Base-by-base conservation (phyloP, 2,113 vertebrate species). In the Calypte anna region DNA sequence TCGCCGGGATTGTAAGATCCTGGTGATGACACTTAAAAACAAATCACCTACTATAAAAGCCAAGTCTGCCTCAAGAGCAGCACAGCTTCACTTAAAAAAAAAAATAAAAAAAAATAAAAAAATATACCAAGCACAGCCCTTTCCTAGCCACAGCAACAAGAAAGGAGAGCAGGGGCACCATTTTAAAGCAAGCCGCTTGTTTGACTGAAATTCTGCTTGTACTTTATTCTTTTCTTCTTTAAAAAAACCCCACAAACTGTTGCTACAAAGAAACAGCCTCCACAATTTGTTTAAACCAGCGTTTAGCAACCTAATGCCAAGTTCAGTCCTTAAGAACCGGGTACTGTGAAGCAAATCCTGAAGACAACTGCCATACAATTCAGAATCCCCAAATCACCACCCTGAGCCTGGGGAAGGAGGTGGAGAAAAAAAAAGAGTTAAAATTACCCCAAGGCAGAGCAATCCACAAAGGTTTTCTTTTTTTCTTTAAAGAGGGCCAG, bases 141-240 rank as follows among this genome's bases (percentile, higher is more conserved):
- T 25, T 7, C 40, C 40, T 4, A 53, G 53, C 25, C 27, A 43
- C 18, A n/a, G 18, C 33, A 48, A 20, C 2, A 43, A 43, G 28
- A 9, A 16, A n/a, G 38, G 44, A 50, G 14, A 92, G 50, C 59
- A 46, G 46, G 44, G 59, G 48, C 70, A 86, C 8, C 76, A 57
- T 79, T 84, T 81, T 5, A 44, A 69, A 12, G 46, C 36, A 50
- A 50, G 36, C 19, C 6, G 5, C 64, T 69, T 15, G 50, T 58
- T 62, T 24, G n/a, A 31, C 57, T 22, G 4, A 83, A 93, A 90
- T 63, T 48, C 58, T 3, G 0, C 0, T 0, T 0, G 14, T 2
- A 0, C 4, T 19, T 68, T 50, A 16, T 10, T 27, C 14, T 27
- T 31, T n/a, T 36, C 16, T 72, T 77, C 66, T 63, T 28, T 1